phyloP scores from a whole-genome alignment of 2,797 vertebrate species.

The Parotocinclus haroldoi region DNA sequence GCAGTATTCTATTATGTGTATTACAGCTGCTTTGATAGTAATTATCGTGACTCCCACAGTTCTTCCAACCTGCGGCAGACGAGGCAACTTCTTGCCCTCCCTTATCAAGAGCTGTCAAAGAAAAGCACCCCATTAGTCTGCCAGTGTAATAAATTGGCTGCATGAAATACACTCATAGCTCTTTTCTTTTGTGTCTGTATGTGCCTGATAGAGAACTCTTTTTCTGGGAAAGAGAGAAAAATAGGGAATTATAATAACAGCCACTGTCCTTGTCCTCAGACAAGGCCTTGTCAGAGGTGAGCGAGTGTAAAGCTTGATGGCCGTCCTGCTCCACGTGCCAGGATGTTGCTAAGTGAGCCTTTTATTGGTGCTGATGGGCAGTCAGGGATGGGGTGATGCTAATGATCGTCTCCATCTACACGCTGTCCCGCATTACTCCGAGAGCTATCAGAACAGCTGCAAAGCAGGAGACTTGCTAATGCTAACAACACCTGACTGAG shows the following conservation, averaged over 20 bases:
- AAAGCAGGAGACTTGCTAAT: constrained; percentile 37
- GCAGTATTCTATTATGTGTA: constrained; percentile 43
- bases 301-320: constrained; percentile 39
- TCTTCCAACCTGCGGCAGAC: constrained; percentile 43
- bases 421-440: constrained; percentile 33
- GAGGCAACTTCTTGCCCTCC: constrained; percentile 40
- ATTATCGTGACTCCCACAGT: constrained; percentile 50
- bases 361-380: constrained; percentile 45
- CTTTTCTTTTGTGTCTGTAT: constrained; percentile 33
- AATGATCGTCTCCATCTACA: constrained; percentile 41
- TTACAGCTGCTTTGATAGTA: constrained; percentile 50
- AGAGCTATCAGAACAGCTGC: constrained; percentile 38
- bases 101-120: constrained; percentile 52
- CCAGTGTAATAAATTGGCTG: constrained; percentile 51
- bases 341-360: constrained; percentile 43
- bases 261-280: constrained; percentile 31
- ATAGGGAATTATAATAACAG: constrained; percentile 40
- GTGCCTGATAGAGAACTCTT: constrained; percentile 25
- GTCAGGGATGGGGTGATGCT: constrained; percentile 39
- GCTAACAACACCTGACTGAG: constrained; percentile 38
- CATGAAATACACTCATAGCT: constrained; percentile 45
- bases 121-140: constrained; percentile 50
- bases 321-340: constrained; percentile 42
- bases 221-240: constrained; percentile 14
- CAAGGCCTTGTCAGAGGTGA: constrained; percentile 38